A percentile compares a stretch with the other conserved stretches of the same genome.
phyloP scores from a whole-genome alignment of 2,113 vertebrate genomes.

The Pygoscelis antarcticus region DNA sequence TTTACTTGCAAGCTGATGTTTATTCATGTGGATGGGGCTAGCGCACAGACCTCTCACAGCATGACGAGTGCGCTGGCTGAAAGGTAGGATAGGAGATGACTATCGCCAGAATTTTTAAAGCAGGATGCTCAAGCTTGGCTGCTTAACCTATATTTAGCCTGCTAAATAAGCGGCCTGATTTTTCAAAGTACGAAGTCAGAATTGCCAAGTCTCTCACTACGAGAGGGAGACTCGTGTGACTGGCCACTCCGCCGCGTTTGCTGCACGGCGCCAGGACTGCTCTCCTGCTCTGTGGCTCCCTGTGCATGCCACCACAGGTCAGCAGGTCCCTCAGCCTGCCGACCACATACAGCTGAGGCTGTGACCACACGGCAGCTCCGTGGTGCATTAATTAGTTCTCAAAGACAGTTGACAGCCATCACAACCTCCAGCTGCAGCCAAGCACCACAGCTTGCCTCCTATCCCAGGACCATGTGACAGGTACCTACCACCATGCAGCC shows the following conservation, averaged over 20 bases:
- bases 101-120: conserved; percentile 48
- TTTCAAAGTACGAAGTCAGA: conserved; percentile 3
- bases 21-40: conserved; percentile 48
- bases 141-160: conserved; percentile 66
- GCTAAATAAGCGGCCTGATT: conserved; percentile 43
- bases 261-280: accelerated
- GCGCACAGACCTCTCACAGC: conserved; percentile 48
- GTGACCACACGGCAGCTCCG: accelerated
- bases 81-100: conserved; percentile 56
- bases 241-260: accelerated
- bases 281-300: not conserved
- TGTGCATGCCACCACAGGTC: accelerated
- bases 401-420: not conserved
- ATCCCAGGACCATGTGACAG: accelerated
- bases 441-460: not conserved
- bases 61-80: conserved; percentile 10
- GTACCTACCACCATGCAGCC: not conserved
- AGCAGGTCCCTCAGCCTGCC: accelerated
- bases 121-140: conserved; percentile 50
- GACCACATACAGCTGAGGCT: not conserved
- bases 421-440: not conserved
- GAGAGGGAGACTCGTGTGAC: not conserved
- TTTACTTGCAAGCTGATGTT: conserved; percentile 32
- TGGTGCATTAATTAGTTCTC: not conserved
- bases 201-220: not conserved